Evolutionary conservation across 1,140 invertebrate genomes (phyloP), one percentile per base, ranked within the genome.

Genomic region (Hylaeus anthracinus): DNA sequence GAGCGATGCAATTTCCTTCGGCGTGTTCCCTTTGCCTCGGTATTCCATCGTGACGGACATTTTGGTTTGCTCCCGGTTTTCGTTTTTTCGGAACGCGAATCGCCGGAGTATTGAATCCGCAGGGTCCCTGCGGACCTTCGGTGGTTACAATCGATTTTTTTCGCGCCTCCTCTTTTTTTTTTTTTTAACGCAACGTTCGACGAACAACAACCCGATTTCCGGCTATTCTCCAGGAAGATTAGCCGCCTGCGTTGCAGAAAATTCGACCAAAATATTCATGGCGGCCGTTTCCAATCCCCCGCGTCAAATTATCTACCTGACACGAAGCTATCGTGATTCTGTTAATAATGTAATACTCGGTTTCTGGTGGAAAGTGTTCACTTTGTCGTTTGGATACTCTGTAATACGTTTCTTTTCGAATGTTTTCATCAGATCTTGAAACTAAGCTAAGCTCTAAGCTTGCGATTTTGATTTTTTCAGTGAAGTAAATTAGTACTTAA

Each of bases 91-190:
- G 37, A 39, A 12, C 37, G 12, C 71, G 61, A 70, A 84, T 84
- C 82, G 75, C 73, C 69, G 75, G 60, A 48, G 71, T 77, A 71
- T 73, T 53, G 75, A 83, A 84, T 83, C 80, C 82, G 63, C 82
- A n/a, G 45, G 61, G 56, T 84, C 81, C 70, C 83, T 65, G 15
- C 48, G 72, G 83, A 84, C 74, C 64, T 72, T 14, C 53, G 41
- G 65, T 66, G 78, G 72, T 79, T 79, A 67, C 81, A 61, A 83
- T 84, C 63, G 82, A 65, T 79, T 79, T 83, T 84, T 77, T 69
- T 84, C 83, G 81, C 83, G 71, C 81, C 83, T 79, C 55, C 65
- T 45, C 37, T n/a, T 72, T 84, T 67, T 75, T 77, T 72, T 79
- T 72, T 73, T 77, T 67, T 79, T 63, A 65, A 15, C 74, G 37